phyloP scores from a whole-genome alignment of 2,888 invertebrate genomes.

The Tuta absoluta region DNA sequence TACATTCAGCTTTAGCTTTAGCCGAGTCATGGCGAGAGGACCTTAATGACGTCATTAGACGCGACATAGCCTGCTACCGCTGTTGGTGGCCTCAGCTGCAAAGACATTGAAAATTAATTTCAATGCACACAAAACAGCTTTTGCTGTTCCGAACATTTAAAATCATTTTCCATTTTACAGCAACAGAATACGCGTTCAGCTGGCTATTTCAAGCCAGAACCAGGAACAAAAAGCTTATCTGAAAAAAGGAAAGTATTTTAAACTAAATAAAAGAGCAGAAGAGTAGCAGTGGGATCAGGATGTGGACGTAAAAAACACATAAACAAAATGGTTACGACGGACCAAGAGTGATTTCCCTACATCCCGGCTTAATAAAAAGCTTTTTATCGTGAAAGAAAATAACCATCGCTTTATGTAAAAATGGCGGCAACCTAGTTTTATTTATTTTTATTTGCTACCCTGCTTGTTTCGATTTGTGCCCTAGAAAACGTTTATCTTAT shows the following conservation, averaged over 20 bases:
- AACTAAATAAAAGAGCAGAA: neutral
- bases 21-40: neutral
- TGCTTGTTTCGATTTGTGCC: too few species aligned
- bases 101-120: neutral
- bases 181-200: neutral
- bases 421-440: neutral
- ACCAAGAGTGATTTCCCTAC: constrained; percentile 10
- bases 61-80: neutral
- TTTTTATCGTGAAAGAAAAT: constrained; percentile 31
- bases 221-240: neutral
- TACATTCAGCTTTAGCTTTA: neutral
- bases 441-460: too few species aligned
- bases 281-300: neutral
- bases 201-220: too few species aligned
- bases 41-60: constrained; percentile 4
- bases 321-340: constrained; percentile 12
- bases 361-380: constrained; percentile 26
- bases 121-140: neutral
- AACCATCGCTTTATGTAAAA: constrained; percentile 12
- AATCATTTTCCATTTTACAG: neutral
- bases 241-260: neutral
- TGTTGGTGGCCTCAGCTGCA: neutral
- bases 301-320: neutral
- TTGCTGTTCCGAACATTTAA: neutral
- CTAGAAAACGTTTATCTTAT: too few species aligned